Conservation (phyloP, 2,113 vertebrate genomes). For the Mustelus asterias region DNA sequence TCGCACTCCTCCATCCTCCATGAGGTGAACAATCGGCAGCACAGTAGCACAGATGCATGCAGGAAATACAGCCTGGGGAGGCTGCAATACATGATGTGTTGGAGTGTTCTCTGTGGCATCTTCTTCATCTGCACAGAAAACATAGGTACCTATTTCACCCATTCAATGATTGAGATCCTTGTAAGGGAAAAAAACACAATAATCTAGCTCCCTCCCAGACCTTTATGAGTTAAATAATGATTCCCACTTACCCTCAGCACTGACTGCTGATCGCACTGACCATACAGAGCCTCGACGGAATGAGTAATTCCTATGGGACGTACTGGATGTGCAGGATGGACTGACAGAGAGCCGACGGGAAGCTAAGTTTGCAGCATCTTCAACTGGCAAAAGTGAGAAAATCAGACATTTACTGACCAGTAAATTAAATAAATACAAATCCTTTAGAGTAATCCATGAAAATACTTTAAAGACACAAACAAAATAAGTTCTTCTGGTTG, state of each 20-base stretch:
- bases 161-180: not conserved
- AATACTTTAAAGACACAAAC: not conserved
- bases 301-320: conserved; percentile 96
- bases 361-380: conserved; percentile 94
- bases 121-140: conserved; percentile 72
- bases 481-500: not conserved
- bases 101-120: conserved; percentile 90
- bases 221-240: not conserved
- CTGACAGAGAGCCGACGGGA: conserved; percentile 94
- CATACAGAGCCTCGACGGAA: conserved; percentile 92
- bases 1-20: conserved; percentile 95
- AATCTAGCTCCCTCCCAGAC: not conserved
- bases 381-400: conserved; percentile 69
- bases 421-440: not conserved
- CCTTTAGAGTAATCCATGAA: too few species aligned
- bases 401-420: not conserved
- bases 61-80: conserved; percentile 94
- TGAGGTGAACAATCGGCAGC: conserved; percentile 90
- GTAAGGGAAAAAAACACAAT: not conserved
- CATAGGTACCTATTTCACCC: not conserved
- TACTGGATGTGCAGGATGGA: conserved; percentile 92
- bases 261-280: conserved; percentile 87
- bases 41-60: conserved; percentile 97
- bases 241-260: conserved; percentile 75
- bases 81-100: conserved; percentile 88